A percentile compares a stretch with the other conserved stretches of the same genome.
phyloP scores from a whole-genome alignment of 2,888 invertebrate species.

The Drosophila nr. perissopoda region DNA sequence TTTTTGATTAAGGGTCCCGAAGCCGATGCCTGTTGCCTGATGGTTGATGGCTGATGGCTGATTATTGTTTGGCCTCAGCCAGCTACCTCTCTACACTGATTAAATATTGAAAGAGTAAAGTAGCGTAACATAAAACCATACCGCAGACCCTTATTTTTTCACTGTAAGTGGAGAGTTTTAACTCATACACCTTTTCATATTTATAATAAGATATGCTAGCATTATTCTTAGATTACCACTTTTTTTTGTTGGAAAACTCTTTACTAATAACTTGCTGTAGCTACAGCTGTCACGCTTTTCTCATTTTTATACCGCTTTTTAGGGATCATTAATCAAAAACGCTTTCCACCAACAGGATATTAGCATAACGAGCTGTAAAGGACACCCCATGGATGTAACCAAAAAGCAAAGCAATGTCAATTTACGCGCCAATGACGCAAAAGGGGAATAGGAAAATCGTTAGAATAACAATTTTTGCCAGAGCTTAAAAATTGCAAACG shows the following conservation, averaged over 20 bases:
- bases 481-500: slow-evolving; percentile 77
- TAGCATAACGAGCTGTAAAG: slow-evolving; percentile 70
- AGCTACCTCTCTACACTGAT: slow-evolving; percentile 58
- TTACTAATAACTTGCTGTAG: slow-evolving; percentile 28
- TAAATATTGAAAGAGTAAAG: slow-evolving; percentile 78
- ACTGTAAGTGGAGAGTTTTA: slow-evolving; percentile 44
- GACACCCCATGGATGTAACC: slow-evolving; percentile 10
- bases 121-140: slow-evolving; percentile 67
- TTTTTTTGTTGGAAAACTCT: slow-evolving; percentile 1
- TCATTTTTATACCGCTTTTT: slow-evolving; percentile 21
- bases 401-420: slow-evolving; percentile 77
- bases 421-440: slow-evolving; percentile 58
- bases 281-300: slow-evolving; percentile 57
- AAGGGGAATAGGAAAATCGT: slow-evolving; percentile 12
- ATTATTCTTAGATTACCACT: slow-evolving; percentile 28
- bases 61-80: slow-evolving; percentile 39
- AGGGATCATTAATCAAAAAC: slow-evolving; percentile 81
- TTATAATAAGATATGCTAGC: neutral
- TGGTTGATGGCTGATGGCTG: slow-evolving; percentile 15
- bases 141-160: slow-evolving; percentile 9
- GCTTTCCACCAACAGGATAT: slow-evolving; percentile 67
- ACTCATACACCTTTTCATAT: slow-evolving; percentile 19
- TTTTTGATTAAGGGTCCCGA: slow-evolving; percentile 73
- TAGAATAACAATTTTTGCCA: slow-evolving; percentile 47
- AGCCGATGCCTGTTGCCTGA: slow-evolving; percentile 13